Conservation (phyloP, 2,888 invertebrate species). For the Minunthozetes semirufus region DNA sequence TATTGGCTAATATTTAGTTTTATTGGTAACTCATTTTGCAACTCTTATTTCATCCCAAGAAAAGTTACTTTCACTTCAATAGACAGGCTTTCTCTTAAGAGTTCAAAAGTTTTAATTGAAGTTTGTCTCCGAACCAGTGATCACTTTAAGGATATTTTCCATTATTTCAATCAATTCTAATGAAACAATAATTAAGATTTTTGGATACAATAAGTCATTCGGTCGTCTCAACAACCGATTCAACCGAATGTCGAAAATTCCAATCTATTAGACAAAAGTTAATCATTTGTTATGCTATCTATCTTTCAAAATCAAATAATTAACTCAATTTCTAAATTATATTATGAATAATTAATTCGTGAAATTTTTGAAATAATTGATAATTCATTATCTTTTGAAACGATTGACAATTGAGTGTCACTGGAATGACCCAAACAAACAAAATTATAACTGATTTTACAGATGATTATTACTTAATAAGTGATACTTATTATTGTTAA, state of each 20-base stretch:
- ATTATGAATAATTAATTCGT: no score
- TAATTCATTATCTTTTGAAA: no score
- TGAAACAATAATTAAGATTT: neutral
- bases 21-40: neutral
- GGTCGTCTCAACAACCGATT: neutral
- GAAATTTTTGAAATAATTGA: no score
- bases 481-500: no score
- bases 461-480: no score
- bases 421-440: no score
- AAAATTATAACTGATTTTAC: no score
- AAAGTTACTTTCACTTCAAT: neutral
- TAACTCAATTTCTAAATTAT: no score
- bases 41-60: neutral
- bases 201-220: slow-evolving; percentile 6
- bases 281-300: neutral
- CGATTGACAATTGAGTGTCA: no score
- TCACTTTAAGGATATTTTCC: neutral
- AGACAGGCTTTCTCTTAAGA: neutral
- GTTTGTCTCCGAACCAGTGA: neutral
- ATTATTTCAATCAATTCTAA: neutral
- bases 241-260: neutral
- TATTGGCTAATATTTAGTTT: neutral
- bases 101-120: neutral
- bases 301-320: neutral
- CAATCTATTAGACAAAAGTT: neutral